Conservation (phyloP, 1,140 invertebrate species). For the Oppia nitens region DNA sequence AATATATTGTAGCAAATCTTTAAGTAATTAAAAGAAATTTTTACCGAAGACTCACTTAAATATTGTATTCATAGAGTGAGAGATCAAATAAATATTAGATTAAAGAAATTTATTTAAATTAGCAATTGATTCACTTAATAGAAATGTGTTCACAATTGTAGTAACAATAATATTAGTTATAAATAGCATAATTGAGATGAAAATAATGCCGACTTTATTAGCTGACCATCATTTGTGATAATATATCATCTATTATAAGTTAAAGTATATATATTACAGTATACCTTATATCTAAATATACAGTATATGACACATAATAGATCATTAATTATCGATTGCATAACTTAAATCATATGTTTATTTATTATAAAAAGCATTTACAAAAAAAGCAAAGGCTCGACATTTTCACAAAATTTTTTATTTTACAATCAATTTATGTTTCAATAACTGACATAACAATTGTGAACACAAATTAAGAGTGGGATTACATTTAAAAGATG, state of each 20-base stretch:
- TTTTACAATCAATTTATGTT: no score
- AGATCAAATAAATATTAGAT: no score
- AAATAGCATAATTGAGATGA: not conserved
- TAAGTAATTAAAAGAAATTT: no score
- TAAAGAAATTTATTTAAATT: no score
- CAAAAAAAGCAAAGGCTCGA: not conserved
- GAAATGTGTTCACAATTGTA: not conserved
- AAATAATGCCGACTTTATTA: no score
- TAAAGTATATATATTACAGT: no score
- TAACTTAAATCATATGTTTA: not conserved
- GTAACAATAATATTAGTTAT: not conserved
- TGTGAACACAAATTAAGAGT: not conserved
- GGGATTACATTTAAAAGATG: not conserved
- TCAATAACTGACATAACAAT: not conserved
- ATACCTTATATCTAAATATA: no score
- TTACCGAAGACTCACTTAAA: no score
- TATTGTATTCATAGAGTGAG: no score
- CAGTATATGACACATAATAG: not conserved
- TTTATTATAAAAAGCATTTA: not conserved
- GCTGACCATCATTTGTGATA: no score
- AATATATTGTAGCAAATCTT: no score
- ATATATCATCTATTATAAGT: no score
- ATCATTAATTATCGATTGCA: not conserved
- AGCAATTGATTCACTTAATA: not conserved
- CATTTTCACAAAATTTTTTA: not conserved